Conservation (phyloP, 2,113 vertebrate genomes). For the Lasiurus cinereus region DNA sequence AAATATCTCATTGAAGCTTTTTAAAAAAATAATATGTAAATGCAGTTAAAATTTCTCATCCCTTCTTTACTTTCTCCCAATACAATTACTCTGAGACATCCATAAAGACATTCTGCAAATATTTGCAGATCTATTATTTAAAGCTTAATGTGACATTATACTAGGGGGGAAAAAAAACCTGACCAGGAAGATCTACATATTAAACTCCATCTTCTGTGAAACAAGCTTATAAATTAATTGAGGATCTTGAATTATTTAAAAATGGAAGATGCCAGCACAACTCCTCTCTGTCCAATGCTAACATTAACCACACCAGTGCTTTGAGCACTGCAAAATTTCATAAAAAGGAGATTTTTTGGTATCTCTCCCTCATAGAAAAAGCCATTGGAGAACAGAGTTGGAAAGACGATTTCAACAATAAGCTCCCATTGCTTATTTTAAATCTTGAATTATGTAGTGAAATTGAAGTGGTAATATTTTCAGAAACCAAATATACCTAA, state of each 20-base stretch:
- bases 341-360: neutral
- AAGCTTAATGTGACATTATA: neutral
- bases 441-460: neutral
- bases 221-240: neutral
- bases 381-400: neutral
- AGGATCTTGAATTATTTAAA: conserved; percentile 18
- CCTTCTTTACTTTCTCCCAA: neutral
- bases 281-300: neutral
- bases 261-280: neutral
- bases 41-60: neutral
- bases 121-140: neutral
- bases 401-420: neutral
- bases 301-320: neutral
- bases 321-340: neutral
- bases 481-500: neutral
- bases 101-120: neutral
- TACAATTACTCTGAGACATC: neutral
- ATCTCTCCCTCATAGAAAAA: neutral
- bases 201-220: conserved; percentile 1
- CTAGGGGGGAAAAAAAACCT: neutral
- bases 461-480: neutral
- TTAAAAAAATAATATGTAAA: neutral
- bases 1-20: neutral
- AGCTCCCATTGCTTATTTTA: neutral
- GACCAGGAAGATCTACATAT: neutral